These are phyloP conservation scores for Leuciscus idus DNA, from an alignment of 2,113 vertebrate genomes.

Conservation along the genomic window DNA sequence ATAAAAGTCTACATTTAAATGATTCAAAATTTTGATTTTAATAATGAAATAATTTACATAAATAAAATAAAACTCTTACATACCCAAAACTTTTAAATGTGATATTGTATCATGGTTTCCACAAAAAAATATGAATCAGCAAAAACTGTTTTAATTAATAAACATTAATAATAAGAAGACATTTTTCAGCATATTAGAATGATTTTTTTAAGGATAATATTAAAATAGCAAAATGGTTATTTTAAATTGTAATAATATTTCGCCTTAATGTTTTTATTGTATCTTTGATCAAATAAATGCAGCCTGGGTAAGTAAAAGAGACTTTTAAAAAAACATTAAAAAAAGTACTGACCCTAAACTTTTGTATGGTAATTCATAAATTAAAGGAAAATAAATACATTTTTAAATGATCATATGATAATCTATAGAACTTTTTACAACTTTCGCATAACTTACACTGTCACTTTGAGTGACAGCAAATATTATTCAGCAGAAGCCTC, in stretches of 20 bases:
- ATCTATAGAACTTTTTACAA: not conserved
- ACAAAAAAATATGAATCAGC: too few species aligned
- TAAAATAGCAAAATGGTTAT: not conserved
- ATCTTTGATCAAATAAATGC: not conserved
- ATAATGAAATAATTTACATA: too few species aligned
- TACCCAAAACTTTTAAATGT: too few species aligned
- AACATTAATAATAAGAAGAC: too few species aligned
- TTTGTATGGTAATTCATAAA: not conserved
- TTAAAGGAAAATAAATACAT: not conserved
- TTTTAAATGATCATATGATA: not conserved
- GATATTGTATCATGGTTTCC: too few species aligned
- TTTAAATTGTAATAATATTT: not conserved
- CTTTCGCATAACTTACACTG: not conserved
- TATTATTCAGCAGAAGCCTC: not conserved
- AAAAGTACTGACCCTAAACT: not conserved
- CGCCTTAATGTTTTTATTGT: not conserved
- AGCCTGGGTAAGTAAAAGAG: not conserved
- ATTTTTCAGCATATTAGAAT: too few species aligned
- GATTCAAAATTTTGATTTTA: too few species aligned
- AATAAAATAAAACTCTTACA: too few species aligned
- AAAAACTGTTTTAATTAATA: too few species aligned
- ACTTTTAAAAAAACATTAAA: not conserved
- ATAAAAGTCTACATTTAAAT: too few species aligned
- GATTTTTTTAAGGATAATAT: too few species aligned
- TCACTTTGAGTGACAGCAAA: not conserved